A percentile compares a stretch with the other conserved stretches of the same genome.
These are phyloP conservation scores for Catostomus latipinnis DNA, from an alignment of 2,797 vertebrate genomes.

Conservation along the genomic window DNA sequence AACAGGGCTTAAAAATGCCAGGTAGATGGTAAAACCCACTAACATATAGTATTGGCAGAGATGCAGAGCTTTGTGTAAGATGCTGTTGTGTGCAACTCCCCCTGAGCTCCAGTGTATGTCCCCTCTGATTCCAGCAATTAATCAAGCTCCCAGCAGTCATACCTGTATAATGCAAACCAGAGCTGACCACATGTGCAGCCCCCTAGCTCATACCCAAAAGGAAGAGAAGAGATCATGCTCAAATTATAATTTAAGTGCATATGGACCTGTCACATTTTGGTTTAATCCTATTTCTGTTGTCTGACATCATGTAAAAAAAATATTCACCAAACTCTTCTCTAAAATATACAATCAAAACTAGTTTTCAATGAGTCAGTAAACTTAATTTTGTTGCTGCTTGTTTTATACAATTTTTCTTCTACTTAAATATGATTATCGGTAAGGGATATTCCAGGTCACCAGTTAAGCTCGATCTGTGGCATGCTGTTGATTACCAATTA, in stretches of 20 bases:
- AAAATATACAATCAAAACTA: too few relatives aligned
- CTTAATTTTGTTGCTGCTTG: too few relatives aligned
- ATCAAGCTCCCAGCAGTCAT: conserved; percentile 57
- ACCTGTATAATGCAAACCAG: conserved; percentile 50
- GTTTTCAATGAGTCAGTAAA: too few relatives aligned
- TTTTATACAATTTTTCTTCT: too few relatives aligned
- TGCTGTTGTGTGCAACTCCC: conserved; percentile 48
- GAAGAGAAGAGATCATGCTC: not conserved
- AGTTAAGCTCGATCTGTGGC: too few relatives aligned
- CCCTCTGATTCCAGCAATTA: conserved; percentile 59
- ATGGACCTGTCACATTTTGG: not conserved
- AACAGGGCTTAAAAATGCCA: conserved; percentile 51
- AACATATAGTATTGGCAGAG: conserved; percentile 37
- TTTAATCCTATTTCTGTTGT: conserved; percentile 5
- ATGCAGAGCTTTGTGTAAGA: conserved; percentile 16
- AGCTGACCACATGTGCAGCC: conserved; percentile 38
- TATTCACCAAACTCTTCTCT: too few relatives aligned
- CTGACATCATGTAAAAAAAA: not conserved
- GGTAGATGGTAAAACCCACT: conserved; percentile 40
- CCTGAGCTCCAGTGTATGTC: conserved; percentile 56
- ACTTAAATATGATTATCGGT: too few relatives aligned
- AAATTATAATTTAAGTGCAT: conserved; percentile 27
- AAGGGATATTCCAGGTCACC: too few relatives aligned
- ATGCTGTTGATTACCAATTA: too few relatives aligned
- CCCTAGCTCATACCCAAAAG: conserved; percentile 4